phyloP scores from a whole-genome alignment of 2,797 vertebrate species.

The Aselliscus stoliczkanus region DNA sequence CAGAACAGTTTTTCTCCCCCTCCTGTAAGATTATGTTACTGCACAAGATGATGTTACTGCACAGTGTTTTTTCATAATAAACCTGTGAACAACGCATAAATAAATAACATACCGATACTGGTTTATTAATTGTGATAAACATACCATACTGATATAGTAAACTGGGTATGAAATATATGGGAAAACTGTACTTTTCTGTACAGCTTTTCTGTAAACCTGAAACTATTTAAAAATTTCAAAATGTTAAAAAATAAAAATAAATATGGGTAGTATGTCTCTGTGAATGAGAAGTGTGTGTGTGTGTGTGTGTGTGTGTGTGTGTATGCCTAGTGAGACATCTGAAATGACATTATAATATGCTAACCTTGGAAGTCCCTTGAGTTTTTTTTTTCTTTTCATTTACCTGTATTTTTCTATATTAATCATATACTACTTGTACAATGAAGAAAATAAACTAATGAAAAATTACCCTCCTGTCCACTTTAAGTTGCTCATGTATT shows the following conservation, averaged over 20 bases:
- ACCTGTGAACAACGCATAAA: conserved; percentile 80
- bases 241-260: not conserved
- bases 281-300: not conserved
- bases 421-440: not conserved
- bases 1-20: conserved; percentile 81
- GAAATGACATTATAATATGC: not conserved
- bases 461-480: not conserved
- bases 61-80: conserved; percentile 88
- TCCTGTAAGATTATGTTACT: conserved; percentile 84
- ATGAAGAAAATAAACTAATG: not conserved
- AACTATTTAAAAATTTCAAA: not conserved
- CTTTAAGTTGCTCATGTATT: not conserved
- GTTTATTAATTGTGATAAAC: not conserved
- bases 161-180: not conserved
- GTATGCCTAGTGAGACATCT: not conserved
- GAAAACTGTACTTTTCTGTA: not conserved
- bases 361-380: not conserved
- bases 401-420: not conserved
- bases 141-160: not conserved
- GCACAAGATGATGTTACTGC: conserved; percentile 83
- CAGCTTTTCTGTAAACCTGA: not conserved
- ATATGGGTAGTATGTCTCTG: not conserved
- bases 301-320: too few relatives aligned
- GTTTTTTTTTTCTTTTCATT: not conserved
- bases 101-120: not conserved